Evolutionary conservation across 2,797 vertebrate species (phyloP).

Genomic region (Pipistrellus kuhlii): DNA sequence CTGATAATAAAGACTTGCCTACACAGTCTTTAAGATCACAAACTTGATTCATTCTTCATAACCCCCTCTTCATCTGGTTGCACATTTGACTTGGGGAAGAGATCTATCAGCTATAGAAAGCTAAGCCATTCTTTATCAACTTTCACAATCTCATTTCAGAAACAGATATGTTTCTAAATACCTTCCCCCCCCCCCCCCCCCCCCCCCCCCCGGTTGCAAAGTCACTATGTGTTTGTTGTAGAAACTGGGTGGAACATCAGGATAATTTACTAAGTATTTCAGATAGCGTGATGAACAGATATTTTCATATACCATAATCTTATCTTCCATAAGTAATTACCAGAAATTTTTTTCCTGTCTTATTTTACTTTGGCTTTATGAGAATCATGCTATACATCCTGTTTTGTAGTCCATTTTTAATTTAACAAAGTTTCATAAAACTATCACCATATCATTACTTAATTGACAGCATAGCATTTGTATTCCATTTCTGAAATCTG

Average conservation of each 20-base stretch:
- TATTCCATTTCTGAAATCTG: neutral
- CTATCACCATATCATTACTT: neutral
- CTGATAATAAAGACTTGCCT: neutral
- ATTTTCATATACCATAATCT: neutral
- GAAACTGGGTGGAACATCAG: neutral
- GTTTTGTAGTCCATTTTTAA: neutral
- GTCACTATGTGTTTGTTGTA: neutral
- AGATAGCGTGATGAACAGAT: neutral
- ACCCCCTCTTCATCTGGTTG: neutral
- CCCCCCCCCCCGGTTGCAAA: neutral
- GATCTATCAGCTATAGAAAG: neutral
- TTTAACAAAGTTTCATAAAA: slow-evolving; percentile 25
- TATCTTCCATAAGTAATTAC: neutral
- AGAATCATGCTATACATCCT: neutral
- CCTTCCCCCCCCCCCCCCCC: too few relatives aligned
- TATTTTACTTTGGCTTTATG: slow-evolving; percentile 10
- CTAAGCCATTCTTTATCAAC: neutral
- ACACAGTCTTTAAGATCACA: neutral
- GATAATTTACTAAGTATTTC: neutral
- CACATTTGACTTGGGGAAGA: neutral
- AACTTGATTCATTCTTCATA: neutral
- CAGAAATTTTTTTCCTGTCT: neutral
- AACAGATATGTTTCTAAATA: slow-evolving; percentile 13
- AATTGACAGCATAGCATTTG: neutral
- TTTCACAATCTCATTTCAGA: neutral